These are phyloP conservation scores for Archilochus colubris DNA, from an alignment of 2,113 vertebrate genomes.

Conservation along the genomic window DNA sequence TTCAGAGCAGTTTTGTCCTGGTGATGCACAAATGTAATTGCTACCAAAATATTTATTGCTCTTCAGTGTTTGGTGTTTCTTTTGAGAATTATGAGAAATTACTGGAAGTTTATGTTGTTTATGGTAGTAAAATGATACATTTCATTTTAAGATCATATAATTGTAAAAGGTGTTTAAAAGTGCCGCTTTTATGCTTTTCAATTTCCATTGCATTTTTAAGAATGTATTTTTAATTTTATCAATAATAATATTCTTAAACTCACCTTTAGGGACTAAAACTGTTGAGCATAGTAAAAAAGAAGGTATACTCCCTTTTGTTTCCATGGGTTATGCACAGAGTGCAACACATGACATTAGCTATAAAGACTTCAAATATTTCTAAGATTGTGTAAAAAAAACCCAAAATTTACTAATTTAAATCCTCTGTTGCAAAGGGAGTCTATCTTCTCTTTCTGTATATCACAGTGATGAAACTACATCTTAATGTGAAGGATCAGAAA, in stretches of 20 bases:
- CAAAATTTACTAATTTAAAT: neutral
- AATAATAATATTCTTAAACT: neutral
- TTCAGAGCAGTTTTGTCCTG: neutral
- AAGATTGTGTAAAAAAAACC: neutral
- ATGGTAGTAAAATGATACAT: neutral
- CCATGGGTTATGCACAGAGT: neutral
- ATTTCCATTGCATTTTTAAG: neutral
- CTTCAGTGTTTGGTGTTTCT: neutral
- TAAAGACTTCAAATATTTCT: neutral
- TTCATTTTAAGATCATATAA: neutral
- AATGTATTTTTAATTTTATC: neutral
- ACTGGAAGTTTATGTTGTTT: neutral
- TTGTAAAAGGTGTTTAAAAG: neutral
- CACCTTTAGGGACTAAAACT: neutral
- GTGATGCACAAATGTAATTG: neutral
- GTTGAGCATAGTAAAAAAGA: neutral
- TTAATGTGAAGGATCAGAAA: fast-evolving
- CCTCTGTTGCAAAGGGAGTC: neutral
- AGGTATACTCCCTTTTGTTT: neutral
- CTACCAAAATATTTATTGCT: neutral
- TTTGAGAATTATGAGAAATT: neutral
- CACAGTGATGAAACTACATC: neutral
- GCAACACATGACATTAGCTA: neutral
- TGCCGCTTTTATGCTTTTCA: neutral
- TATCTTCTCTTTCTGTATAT: neutral